Base-by-base conservation (phyloP, 64 coral and sea anemone genomes). In the Acropora yongei region DNA sequence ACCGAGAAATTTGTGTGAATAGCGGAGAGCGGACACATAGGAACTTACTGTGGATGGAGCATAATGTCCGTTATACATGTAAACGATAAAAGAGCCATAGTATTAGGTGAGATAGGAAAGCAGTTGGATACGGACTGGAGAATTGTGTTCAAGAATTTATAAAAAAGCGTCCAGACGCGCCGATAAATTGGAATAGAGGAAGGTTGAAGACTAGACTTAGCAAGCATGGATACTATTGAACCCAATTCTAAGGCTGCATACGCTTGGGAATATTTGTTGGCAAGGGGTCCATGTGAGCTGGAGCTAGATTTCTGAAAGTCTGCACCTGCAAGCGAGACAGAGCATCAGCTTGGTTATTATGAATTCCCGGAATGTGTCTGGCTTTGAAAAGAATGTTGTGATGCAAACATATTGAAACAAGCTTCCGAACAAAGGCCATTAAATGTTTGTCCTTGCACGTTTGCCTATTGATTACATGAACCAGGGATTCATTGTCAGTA, bases 181-280 rank as follows among this genome's bases (percentile, higher is more conserved):
- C 58, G 2, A 63, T 63, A 63, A 63, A 13, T 63, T 63, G 58
- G 58, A 9, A 80, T 80, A 80, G 45, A 80, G 51, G 78, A 80
- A 50, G 78, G 78, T 41, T 80, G 78, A 14, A 80, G 51, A 57
- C 30, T 80, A 47, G 78, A 80, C 78, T 80, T 69, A 86, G 66
- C 8, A 39, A 86, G 68, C 39, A 44, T 65, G 63, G 68, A 41
- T 13, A 86, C 68, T 68, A 73, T 86, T 42, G 0, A 42, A 44
- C 20, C 83, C 83, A 86, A 48, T 86, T 67, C 83, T 86, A 66
- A 41, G 83, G 83, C 83, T 86, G 43, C 83, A 86, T 20, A 86
- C 72, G 41, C 53, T 66, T 63, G 57, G 63, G 83, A 45, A 71
- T 71, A 8, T 86, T 57, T 84, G 81, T 84, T 3, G 81, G 81